These are phyloP conservation scores for Ancistrus triradiatus DNA, from an alignment of 2,113 vertebrate species.

Conservation along the genomic window DNA sequence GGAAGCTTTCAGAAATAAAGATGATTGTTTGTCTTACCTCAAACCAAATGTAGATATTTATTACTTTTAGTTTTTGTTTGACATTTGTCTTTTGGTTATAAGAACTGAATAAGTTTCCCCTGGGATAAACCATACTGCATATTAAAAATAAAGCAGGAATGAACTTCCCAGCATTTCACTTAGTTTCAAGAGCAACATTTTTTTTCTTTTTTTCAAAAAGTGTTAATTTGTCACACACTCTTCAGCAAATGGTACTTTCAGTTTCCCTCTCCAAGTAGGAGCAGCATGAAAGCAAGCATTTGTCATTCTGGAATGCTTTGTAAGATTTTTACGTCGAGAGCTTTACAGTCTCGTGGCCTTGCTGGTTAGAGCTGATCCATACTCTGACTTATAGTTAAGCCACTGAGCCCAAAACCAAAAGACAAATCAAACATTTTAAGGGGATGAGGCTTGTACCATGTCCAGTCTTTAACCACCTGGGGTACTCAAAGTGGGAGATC, in stretches of 20 bases:
- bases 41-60: no score
- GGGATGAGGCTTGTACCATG: neutral
- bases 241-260: neutral
- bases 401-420: neutral
- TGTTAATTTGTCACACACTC: neutral
- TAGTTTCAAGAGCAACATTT: no score
- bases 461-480: slow-evolving; percentile 13
- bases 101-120: no score
- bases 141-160: no score
- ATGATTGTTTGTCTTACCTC: no score
- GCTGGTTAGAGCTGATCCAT: neutral
- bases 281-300: slow-evolving; percentile 3
- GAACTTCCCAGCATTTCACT: no score
- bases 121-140: no score
- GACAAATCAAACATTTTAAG: neutral
- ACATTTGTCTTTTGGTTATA: no score
- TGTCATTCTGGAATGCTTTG: slow-evolving; percentile 15
- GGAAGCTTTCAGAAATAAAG: no score
- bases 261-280: neutral
- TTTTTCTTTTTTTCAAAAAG: no score
- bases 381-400: neutral
- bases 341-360: slow-evolving; percentile 10
- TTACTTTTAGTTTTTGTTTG: no score
- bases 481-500: neutral
- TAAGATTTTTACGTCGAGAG: slow-evolving; percentile 4